phyloP scores from a whole-genome alignment of 2,888 invertebrate species.

The Smittia aterrima region DNA sequence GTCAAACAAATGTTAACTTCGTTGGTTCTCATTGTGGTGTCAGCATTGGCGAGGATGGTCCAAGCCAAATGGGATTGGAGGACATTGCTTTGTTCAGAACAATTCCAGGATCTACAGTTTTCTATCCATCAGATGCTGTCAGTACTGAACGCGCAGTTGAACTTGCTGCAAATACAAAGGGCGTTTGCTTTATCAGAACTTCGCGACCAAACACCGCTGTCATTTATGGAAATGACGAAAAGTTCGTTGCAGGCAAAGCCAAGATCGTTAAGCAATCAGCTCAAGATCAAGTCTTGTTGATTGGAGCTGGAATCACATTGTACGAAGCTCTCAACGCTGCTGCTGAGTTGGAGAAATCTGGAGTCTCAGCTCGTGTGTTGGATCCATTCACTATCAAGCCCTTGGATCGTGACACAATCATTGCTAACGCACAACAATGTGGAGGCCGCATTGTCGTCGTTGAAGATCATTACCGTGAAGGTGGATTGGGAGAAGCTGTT shows the following conservation, averaged over 20 bases:
- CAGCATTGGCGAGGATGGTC: slow-evolving; percentile 98
- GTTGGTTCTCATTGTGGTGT: slow-evolving; percentile 97
- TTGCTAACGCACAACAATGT: slow-evolving; percentile 71
- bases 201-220: slow-evolving; percentile 87
- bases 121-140: slow-evolving; percentile 90
- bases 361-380: slow-evolving; percentile 76
- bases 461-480: slow-evolving; percentile 91
- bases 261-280: slow-evolving; percentile 74
- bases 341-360: slow-evolving; percentile 65
- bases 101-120: slow-evolving; percentile 77
- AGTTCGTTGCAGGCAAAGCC: slow-evolving; percentile 75
- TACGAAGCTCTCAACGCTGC: slow-evolving; percentile 88
- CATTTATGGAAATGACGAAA: slow-evolving; percentile 80
- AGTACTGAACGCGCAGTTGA: slow-evolving; percentile 92
- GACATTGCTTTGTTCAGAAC: slow-evolving; percentile 94
- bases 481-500: slow-evolving; percentile 96
- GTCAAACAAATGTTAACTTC: slow-evolving; percentile 95
- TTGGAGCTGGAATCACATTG: slow-evolving; percentile 93
- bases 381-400: slow-evolving; percentile 98
- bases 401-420: slow-evolving; percentile 75
- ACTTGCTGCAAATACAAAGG: slow-evolving; percentile 90
- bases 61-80: slow-evolving; percentile 99
- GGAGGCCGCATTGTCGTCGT: slow-evolving; percentile 86
- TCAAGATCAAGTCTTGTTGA: slow-evolving; percentile 78
- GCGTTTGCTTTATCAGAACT: slow-evolving; percentile 94